A percentile compares a stretch with the other conserved stretches of the same genome.
Conservation (phyloP, 2,113 vertebrate genomes). For the Caranx melampygus region DNA sequence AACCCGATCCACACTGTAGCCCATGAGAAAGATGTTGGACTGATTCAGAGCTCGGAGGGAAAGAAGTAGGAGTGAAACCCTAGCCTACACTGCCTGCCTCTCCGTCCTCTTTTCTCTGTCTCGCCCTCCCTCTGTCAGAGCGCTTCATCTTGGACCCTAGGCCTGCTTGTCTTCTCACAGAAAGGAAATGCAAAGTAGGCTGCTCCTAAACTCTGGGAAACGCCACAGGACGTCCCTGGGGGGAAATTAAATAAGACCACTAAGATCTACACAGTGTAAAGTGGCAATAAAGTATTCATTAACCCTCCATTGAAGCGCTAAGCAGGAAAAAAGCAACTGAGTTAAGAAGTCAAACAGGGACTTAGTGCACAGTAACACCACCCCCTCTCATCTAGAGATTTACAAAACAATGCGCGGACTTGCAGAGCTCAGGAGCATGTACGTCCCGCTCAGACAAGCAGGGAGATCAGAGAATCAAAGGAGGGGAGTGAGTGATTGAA, state of each 20-base stretch:
- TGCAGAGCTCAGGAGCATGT: conserved; percentile 28
- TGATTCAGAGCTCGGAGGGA: conserved; percentile 27
- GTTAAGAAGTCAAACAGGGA: conserved; percentile 79
- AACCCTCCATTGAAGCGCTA: conserved; percentile 75
- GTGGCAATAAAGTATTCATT: conserved; percentile 85
- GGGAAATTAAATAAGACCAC: conserved; percentile 76
- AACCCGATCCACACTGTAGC: conserved; percentile 67
- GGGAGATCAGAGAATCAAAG: conserved; percentile 50
- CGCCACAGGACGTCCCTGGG: conserved; percentile 74
- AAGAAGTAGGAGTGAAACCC: conserved; percentile 60
- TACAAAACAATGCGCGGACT: conserved; percentile 73
- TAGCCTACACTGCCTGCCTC: conserved; percentile 37
- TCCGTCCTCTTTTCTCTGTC: conserved; percentile 34
- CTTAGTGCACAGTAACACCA: conserved; percentile 56
- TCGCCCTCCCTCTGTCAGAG: conserved; percentile 61
- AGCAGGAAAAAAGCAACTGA: conserved; percentile 73
- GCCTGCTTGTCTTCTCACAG: conserved; percentile 76
- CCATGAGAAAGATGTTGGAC: conserved; percentile 56
- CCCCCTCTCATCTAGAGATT: conserved; percentile 65
- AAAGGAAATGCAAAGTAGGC: conserved; percentile 84
- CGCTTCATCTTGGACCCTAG: conserved; percentile 72
- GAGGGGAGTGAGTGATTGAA: conserved; percentile 32
- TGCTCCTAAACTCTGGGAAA: conserved; percentile 83
- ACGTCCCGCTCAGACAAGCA: conserved; percentile 53
- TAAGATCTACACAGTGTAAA: conserved; percentile 77